These are phyloP conservation scores for Porphyrio hochstetteri DNA, from an alignment of 2,113 vertebrate genomes.

Conservation along the genomic window DNA sequence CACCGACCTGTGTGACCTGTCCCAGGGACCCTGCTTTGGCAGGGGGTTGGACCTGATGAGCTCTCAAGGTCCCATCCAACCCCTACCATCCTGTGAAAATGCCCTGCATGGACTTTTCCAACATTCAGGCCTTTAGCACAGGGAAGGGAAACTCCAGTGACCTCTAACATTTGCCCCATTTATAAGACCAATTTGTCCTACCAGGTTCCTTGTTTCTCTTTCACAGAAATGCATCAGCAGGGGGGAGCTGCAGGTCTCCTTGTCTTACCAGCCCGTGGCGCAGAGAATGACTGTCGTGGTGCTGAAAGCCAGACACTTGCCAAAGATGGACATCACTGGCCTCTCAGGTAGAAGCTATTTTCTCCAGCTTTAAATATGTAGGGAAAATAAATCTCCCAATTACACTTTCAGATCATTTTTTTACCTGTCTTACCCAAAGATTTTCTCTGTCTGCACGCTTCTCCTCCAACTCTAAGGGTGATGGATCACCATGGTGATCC, in stretches of 20 bases:
- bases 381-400: not conserved
- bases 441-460: fast-evolving
- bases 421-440: too few relatives aligned
- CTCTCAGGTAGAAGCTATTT: slow-evolving; percentile 97
- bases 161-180: not conserved
- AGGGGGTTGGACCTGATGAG: too few relatives aligned
- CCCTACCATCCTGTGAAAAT: too few relatives aligned
- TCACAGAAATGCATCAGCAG: slow-evolving; percentile 86
- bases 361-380: slow-evolving; percentile 7
- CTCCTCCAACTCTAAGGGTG: not conserved
- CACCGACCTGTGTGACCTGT: too few relatives aligned
- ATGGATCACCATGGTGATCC: fast-evolving
- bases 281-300: slow-evolving; percentile 96
- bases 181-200: fast-evolving
- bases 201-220: not conserved
- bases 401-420: not conserved
- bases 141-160: not conserved
- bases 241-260: slow-evolving; percentile 92
- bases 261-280: slow-evolving; percentile 95
- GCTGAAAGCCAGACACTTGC: slow-evolving; percentile 93
- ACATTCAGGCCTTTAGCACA: too few relatives aligned
- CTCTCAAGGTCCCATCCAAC: too few relatives aligned
- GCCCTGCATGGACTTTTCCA: not conserved
- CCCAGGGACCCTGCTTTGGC: too few relatives aligned
- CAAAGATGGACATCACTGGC: slow-evolving; percentile 96